These are phyloP conservation scores for Chorisops tibialis DNA, from an alignment of 2,888 invertebrate species.

Conservation along the genomic window DNA sequence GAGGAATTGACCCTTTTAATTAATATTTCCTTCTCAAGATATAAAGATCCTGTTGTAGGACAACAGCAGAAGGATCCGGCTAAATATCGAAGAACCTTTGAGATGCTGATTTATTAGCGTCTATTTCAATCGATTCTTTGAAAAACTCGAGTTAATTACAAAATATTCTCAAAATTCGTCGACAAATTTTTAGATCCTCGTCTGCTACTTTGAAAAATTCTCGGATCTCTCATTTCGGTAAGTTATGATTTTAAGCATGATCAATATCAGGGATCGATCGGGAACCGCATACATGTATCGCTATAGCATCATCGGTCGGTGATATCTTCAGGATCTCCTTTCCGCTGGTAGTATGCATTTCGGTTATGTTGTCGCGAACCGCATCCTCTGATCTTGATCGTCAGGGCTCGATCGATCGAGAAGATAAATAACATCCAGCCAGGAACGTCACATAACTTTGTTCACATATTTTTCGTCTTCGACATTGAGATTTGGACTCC, in stretches of 20 bases:
- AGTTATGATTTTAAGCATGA: conserved; percentile 8
- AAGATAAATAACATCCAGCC: conserved; percentile 21
- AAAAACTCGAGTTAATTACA: too few species aligned
- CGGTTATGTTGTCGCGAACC: background rate
- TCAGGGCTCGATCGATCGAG: conserved; percentile 5
- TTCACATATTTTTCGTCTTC: conserved; percentile 21
- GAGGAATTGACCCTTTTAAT: too few species aligned
- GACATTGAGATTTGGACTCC: conserved; percentile 10
- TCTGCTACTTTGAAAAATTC: background rate
- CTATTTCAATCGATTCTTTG: too few species aligned
- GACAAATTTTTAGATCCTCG: too few species aligned
- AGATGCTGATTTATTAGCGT: too few species aligned
- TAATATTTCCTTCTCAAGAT: too few species aligned
- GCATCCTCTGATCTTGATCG: conserved; percentile 14
- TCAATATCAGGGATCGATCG: background rate
- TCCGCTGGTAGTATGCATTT: background rate
- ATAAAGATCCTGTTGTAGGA: too few species aligned
- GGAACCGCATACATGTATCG: background rate
- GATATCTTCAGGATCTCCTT: background rate
- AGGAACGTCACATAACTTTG: conserved; percentile 20
- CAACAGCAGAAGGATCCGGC: too few species aligned
- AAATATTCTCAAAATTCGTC: too few species aligned
- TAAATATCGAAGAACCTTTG: too few species aligned
- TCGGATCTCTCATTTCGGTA: background rate
- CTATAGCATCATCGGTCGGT: background rate